Evolutionary conservation across 2,888 invertebrate species (phyloP).

Genomic region (Aleiodes testaceus): DNA sequence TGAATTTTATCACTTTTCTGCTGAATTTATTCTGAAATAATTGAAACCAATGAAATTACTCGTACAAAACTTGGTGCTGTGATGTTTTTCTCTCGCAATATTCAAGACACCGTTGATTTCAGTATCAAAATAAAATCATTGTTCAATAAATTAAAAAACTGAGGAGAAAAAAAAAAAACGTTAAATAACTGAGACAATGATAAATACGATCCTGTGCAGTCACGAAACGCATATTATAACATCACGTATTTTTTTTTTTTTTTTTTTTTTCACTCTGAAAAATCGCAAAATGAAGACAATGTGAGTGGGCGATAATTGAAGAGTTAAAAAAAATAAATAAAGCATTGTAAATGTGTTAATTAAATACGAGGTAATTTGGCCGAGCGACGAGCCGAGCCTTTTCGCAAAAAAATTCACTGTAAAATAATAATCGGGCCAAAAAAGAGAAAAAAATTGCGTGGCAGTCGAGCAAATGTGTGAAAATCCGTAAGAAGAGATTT

Average conservation of each 20-base stretch:
- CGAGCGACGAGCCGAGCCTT: too few species aligned
- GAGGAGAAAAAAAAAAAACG: not conserved
- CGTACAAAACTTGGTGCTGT: slow-evolving; percentile 31
- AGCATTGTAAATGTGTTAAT: slow-evolving; percentile 28
- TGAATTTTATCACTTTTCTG: not conserved
- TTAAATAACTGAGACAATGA: not conserved
- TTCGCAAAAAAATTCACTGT: slow-evolving; percentile 19
- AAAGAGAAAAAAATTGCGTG: slow-evolving; percentile 10
- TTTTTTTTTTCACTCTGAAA: slow-evolving; percentile 29
- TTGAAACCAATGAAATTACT: slow-evolving; percentile 21
- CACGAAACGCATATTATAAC: slow-evolving; percentile 36
- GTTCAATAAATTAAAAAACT: not conserved
- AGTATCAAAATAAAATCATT: slow-evolving; percentile 20
- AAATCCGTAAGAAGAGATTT: not conserved
- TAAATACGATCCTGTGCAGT: slow-evolving; percentile 27
- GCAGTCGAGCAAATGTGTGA: slow-evolving; percentile 11
- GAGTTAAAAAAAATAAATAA: not conserved
- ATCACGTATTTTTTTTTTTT: slow-evolving; percentile 24
- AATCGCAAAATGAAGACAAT: slow-evolving; percentile 18
- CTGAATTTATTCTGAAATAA: not conserved
- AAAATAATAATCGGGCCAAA: slow-evolving; percentile 26
- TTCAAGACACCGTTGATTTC: slow-evolving; percentile 4
- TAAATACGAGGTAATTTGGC: too few species aligned
- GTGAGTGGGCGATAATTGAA: slow-evolving; percentile 1
- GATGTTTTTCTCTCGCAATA: slow-evolving; percentile 22